Base-by-base conservation (phyloP, 1,140 invertebrate species). In the Drosophila lini region DNA sequence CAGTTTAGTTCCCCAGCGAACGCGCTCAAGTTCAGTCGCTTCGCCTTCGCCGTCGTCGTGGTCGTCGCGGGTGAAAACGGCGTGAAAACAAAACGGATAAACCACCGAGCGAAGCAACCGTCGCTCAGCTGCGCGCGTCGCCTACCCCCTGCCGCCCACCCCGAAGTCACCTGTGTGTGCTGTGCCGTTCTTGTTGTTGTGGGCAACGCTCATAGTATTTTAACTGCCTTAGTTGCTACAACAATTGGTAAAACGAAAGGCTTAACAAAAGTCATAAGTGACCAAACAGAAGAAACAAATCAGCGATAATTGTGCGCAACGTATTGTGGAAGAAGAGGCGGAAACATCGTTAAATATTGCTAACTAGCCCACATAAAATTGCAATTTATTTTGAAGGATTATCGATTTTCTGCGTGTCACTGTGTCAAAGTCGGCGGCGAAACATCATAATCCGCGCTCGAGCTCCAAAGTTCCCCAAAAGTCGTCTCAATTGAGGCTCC, bases 51-150 rank as follows among this genome's bases (percentile, higher is more conserved):
- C 34, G 52, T 38, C 32, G 52, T 31, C 77, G 73, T 40, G 78
- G 70, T 31, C 47, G 62, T 59, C 40, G 41, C 38, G 59, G 59
- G 45, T 53, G 42, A 62, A 80, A 73, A 63, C 53, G 62, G 55
- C 45, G 52, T 48, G n/a, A 34, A 59, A 59, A 42, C 22, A 58
- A 52, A 55, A 50, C 47, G n/a, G 47, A 50, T 50, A 50, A 50
- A 16, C 47, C 47, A 32, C 47, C 47, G 47, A 50, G 47, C 47
- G 28, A 71, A 52, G 36, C 32, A 75, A 78, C 62, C 74, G 73
- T 40, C 81, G 75, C 62, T 85, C 83, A 86, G 83, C 83, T 86
- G 83, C 83, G 83, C 82, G 82, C 82, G 82, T 82, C 83, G 83
- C 84, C 56, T 58, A 63, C 69, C 42, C 38, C 34, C 40, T 45